A percentile compares a stretch with the other conserved stretches of the same genome.
Conservation (phyloP, 1,140 invertebrate species). For the Chlorops oryzae region DNA sequence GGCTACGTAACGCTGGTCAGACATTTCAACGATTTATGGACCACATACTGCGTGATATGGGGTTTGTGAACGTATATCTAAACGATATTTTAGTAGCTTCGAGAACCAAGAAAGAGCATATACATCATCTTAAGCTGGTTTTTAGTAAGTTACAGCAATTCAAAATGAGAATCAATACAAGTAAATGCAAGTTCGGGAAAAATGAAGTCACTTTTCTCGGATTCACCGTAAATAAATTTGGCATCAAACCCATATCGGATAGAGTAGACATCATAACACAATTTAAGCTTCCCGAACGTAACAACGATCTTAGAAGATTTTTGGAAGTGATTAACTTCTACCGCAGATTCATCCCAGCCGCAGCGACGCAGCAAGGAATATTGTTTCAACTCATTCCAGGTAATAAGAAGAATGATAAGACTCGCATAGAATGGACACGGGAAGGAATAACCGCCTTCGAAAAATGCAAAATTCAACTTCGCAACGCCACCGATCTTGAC, state of each 20-base stretch:
- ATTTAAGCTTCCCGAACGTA: conserved; percentile 30
- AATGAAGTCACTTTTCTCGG: conserved; percentile 27
- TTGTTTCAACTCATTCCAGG: conserved; percentile 20
- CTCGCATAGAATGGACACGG: too few relatives aligned
- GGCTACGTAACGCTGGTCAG: conserved; percentile 36
- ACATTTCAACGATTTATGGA: conserved; percentile 52
- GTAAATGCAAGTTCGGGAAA: conserved; percentile 30
- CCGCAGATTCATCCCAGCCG: conserved; percentile 26
- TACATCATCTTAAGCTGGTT: conserved; percentile 21
- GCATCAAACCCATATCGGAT: conserved; percentile 13
- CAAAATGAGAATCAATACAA: conserved; percentile 27
- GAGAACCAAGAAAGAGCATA: conserved; percentile 27
- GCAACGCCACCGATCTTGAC: conserved; percentile 18
- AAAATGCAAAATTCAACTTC: conserved; percentile 30
- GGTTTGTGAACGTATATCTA: conserved; percentile 28
- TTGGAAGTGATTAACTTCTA: conserved; percentile 48
- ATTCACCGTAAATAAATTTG: conserved; percentile 19
- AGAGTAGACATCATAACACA: conserved; percentile 11
- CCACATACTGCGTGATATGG: conserved; percentile 41
- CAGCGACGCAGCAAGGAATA: conserved; percentile 21
- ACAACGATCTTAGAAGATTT: conserved; percentile 40
- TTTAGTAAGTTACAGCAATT: conserved; percentile 21
- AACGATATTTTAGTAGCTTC: conserved; percentile 54
- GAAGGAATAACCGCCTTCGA: conserved; percentile 24
- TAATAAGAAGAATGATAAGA: conserved; percentile 28